Conservation (phyloP, 2,113 vertebrate genomes). For the Seriola dumerili region DNA sequence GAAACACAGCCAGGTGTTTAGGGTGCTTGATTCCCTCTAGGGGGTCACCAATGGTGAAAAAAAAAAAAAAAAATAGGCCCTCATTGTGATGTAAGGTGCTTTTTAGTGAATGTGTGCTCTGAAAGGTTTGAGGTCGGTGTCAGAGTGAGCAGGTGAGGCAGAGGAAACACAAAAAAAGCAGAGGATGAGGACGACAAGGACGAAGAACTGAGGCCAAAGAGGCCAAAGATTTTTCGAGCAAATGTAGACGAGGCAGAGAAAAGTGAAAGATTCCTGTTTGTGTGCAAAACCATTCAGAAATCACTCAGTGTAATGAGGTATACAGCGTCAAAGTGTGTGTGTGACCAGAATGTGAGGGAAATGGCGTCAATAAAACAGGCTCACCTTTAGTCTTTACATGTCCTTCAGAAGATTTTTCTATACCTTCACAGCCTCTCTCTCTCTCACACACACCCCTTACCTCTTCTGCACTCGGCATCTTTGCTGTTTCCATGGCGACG, state of each 20-base stretch:
- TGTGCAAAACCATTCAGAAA: background rate
- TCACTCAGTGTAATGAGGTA: background rate
- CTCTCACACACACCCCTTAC: slow-evolving; percentile 46
- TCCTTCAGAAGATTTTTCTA: slow-evolving; percentile 73
- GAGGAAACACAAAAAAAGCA: no score
- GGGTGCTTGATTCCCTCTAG: slow-evolving; percentile 30
- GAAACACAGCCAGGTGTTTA: slow-evolving; percentile 38
- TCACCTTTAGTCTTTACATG: slow-evolving; percentile 71
- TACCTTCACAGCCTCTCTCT: slow-evolving; percentile 52
- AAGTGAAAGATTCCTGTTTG: background rate
- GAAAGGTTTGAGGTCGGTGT: background rate
- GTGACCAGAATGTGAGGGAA: background rate
- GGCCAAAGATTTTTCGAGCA: background rate
- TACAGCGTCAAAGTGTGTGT: background rate
- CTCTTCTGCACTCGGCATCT: slow-evolving; percentile 78
- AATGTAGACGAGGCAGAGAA: background rate
- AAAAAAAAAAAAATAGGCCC: background rate
- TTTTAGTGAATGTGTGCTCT: background rate
- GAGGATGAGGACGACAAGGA: background rate
- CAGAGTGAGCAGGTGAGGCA: slow-evolving; percentile 10
- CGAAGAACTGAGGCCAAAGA: background rate
- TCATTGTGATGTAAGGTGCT: slow-evolving; percentile 32
- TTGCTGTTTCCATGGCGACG: slow-evolving; percentile 84
- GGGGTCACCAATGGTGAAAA: background rate
- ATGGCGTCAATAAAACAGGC: slow-evolving; percentile 43